phyloP scores from a whole-genome alignment of 2,888 invertebrate species.

The Drosophila robusta region DNA sequence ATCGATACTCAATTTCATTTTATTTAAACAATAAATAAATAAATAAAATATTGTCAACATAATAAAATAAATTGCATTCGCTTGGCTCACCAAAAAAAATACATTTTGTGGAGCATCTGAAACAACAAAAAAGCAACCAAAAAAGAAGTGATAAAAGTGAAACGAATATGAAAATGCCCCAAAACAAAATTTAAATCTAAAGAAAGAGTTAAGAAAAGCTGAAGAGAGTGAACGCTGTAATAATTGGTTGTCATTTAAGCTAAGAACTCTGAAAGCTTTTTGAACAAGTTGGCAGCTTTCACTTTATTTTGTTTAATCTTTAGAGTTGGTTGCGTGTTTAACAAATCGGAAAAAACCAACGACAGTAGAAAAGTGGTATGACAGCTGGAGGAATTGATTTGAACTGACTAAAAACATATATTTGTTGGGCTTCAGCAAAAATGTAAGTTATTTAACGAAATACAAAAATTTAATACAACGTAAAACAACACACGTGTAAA shows the following conservation, averaged over 20 bases:
- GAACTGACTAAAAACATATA: too few species aligned
- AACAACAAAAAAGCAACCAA: background rate
- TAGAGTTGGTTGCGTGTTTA: too few species aligned
- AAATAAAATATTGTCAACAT: conserved; percentile 58
- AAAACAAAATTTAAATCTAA: background rate
- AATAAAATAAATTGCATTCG: conserved; percentile 60
- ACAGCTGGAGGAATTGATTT: too few species aligned
- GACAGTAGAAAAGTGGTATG: too few species aligned
- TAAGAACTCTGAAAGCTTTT: background rate
- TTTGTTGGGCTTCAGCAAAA: too few species aligned
- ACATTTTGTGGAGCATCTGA: too few species aligned
- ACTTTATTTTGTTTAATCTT: too few species aligned
- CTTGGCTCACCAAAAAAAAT: background rate
- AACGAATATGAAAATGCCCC: conserved; percentile 2
- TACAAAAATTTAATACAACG: too few species aligned
- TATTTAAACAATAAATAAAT: conserved; percentile 64
- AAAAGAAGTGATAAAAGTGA: background rate
- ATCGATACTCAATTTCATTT: conserved; percentile 41
- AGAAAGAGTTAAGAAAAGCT: background rate
- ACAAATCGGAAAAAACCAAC: too few species aligned
- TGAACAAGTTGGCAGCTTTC: too few species aligned
- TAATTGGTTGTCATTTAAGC: background rate
- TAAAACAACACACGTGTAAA: too few species aligned
- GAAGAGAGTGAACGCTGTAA: background rate
- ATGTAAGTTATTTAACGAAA: too few species aligned